phyloP scores from a whole-genome alignment of 2,888 invertebrate genomes.

The Sabatieria punctata region DNA sequence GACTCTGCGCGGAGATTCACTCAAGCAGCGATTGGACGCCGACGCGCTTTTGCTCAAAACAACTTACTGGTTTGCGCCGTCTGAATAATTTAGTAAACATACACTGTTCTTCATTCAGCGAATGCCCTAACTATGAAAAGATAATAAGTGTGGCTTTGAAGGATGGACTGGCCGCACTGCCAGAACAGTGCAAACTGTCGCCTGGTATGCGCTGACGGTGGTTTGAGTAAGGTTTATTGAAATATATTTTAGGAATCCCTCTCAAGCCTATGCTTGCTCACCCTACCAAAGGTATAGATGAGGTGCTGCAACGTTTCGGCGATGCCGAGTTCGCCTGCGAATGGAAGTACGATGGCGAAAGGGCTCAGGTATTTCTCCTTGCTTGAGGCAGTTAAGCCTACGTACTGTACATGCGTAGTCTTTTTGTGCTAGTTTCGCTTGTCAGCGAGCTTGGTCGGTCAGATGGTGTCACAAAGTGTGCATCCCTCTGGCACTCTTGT shows the following conservation, averaged over 20 bases:
- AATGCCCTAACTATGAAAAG: slow-evolving; percentile 81
- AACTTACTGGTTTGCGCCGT: slow-evolving; percentile 56
- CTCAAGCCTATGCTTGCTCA: slow-evolving; percentile 97
- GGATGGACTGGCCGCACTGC: slow-evolving; percentile 56
- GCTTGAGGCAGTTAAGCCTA: background rate
- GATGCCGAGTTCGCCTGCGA: slow-evolving; percentile 77
- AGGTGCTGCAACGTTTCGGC: slow-evolving; percentile 67
- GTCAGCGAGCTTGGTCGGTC: no score
- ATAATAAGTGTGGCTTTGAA: slow-evolving; percentile 59
- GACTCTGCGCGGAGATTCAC: slow-evolving; percentile 45
- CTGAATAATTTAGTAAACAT: background rate
- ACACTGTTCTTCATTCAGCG: slow-evolving; percentile 43
- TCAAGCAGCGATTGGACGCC: slow-evolving; percentile 58
- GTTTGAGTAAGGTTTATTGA: no score
- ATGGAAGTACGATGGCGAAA: slow-evolving; percentile 97
- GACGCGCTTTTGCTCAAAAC: slow-evolving; percentile 63
- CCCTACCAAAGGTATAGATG: slow-evolving; percentile 73
- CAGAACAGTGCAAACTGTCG: slow-evolving; percentile 60
- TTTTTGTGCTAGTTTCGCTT: background rate
- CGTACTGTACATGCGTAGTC: background rate
- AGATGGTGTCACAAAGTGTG: background rate
- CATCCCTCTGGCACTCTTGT: background rate
- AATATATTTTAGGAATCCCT: slow-evolving; percentile 48
- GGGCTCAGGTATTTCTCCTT: slow-evolving; percentile 55
- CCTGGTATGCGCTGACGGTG: slow-evolving; percentile 48